phyloP scores from a whole-genome alignment of 1,140 invertebrate species.

The Trichomalopsis sarcophagae region DNA sequence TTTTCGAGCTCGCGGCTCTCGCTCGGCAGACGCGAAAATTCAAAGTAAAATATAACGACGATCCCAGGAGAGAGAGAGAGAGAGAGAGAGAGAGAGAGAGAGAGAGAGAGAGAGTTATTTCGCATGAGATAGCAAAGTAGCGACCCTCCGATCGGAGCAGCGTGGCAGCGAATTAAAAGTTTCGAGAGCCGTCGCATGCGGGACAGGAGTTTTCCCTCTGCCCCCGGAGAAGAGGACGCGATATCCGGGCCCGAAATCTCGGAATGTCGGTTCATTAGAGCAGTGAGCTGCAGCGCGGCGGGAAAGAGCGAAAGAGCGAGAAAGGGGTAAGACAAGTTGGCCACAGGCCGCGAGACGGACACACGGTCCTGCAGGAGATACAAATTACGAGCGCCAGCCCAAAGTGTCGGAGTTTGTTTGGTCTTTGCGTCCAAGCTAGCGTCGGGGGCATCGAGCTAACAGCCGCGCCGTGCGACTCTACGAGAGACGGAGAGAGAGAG shows the following conservation, averaged over 20 bases:
- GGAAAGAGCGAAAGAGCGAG: background rate
- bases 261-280: constrained; percentile 30
- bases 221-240: no score
- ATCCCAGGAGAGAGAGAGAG: no score
- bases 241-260: constrained; percentile 19
- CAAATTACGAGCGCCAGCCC: constrained; percentile 24
- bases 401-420: constrained; percentile 51
- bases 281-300: no score
- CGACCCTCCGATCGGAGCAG: background rate
- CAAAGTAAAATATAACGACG: background rate
- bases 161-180: constrained; percentile 2
- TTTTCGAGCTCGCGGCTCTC: background rate
- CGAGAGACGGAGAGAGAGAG: constrained; percentile 9
- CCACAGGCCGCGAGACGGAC: constrained; percentile 16
- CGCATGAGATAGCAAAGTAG: background rate
- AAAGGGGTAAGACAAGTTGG: constrained; percentile 6
- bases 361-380: constrained; percentile 4
- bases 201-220: background rate
- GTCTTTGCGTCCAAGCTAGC: background rate
- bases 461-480: background rate
- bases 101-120: background rate
- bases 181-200: constrained; percentile 6
- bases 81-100: no score
- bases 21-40: background rate
- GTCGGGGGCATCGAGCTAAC: background rate